These are phyloP conservation scores for Clistopyga incitator DNA, from an alignment of 2,888 invertebrate species.

Conservation along the genomic window DNA sequence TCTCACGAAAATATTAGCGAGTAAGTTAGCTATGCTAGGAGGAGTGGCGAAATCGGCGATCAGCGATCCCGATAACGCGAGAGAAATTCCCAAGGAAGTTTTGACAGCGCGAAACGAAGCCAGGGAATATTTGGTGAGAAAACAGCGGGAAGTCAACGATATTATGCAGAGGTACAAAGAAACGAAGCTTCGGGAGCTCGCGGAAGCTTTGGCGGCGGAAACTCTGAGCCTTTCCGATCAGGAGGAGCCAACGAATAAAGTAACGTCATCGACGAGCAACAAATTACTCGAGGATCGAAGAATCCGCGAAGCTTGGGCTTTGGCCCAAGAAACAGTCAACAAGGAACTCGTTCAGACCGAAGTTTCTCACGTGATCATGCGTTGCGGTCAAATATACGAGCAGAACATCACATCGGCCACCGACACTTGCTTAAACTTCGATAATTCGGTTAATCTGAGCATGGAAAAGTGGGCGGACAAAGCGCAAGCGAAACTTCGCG, in stretches of 20 bases:
- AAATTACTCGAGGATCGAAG: conserved; percentile 87
- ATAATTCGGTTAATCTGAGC: conserved; percentile 88
- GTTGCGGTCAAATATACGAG: conserved; percentile 90
- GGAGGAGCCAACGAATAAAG: conserved; percentile 79
- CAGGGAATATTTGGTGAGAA: conserved; percentile 84
- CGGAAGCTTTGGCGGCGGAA: conserved; percentile 89
- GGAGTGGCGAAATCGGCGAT: conserved; percentile 51
- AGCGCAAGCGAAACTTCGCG: conserved; percentile 89
- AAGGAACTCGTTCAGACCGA: conserved; percentile 91
- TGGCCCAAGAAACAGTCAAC: conserved; percentile 91
- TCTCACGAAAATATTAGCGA: conserved; percentile 91
- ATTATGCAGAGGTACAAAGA: conserved; percentile 88
- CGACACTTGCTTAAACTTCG: conserved; percentile 85
- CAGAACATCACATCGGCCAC: conserved; percentile 76
- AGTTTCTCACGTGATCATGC: conserved; percentile 90
- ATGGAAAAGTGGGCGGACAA: conserved; percentile 91
- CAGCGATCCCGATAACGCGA: conserved; percentile 68
- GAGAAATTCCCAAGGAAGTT: conserved; percentile 64
- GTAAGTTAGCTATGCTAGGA: conserved; percentile 86
- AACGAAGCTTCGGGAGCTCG: conserved; percentile 89
- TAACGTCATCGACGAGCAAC: conserved; percentile 84
- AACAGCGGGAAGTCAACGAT: conserved; percentile 88
- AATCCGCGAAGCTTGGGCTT: conserved; percentile 90
- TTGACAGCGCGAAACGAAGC: conserved; percentile 73
- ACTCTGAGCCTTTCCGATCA: conserved; percentile 86